Base-by-base conservation (phyloP, 2,113 vertebrate genomes). In the Phoxinus phoxinus region DNA sequence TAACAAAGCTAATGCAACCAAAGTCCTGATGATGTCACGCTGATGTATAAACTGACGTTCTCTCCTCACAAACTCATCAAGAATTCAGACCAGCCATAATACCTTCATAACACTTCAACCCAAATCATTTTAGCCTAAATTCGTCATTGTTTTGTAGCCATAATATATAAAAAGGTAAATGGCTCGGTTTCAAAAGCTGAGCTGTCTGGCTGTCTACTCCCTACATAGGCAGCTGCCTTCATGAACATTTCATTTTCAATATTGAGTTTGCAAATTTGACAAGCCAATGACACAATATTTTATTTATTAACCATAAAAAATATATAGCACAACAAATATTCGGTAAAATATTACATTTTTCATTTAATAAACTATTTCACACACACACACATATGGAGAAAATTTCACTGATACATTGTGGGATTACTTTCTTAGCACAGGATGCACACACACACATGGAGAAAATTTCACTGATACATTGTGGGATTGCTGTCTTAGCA, bases 1-100 rank as follows among this genome's bases (percentile, higher is more conserved):
- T 7, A 48, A 23, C 84, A 61, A 75, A 80, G 4, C 17, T 75
- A 84, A 23, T 85, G 67, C 17, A 41, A 67, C 73, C 51, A 59
- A 59, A 59, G 51, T 13, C 25, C 51, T 77, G 30, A 53, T 81
- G 80, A 67, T 67, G 44, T 67, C 61, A 81, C 25, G 32, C 79
- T 32, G 59, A 65, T 81, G 78, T 19, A 81, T 48, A 65, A 59
- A 61, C n/a, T 48, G 59, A 46, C 59, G 67, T 48, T 48, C 15
- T 30, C 17, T n/a, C 23, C 78, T 65, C 74, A 76, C 27, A 76
- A 32, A 76, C 25, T 32, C 35, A 80, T 80, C 35, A 79, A 44
- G 56, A 9, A 61, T 80, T 63, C 56, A 80, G 56, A 25, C 30
- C 53, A 59, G 51, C 6, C 53, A 59, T 21, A 8, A 21, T 65